Evolutionary conservation across 2,113 vertebrate genomes (phyloP).

Genomic region (Hyperoodon ampullatus): DNA sequence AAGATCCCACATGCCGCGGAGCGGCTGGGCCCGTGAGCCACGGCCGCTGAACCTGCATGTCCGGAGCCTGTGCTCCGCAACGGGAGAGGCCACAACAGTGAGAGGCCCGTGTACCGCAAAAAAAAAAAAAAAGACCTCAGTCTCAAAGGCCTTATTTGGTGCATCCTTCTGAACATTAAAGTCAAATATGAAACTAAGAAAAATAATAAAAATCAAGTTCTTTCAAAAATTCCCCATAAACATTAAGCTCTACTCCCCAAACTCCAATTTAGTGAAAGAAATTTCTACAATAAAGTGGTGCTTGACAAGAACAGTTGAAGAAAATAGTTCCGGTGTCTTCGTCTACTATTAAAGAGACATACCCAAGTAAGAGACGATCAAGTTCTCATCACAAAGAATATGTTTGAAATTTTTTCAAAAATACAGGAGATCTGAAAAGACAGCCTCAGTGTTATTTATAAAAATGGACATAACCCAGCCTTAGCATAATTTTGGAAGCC

Average conservation of each 20-base stretch:
- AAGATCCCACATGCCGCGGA: too few species aligned
- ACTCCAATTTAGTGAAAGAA: conserved; percentile 61
- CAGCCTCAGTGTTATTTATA: background rate
- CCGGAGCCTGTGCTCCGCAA: too few species aligned
- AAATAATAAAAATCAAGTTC: conserved; percentile 71
- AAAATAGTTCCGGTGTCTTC: conserved; percentile 35
- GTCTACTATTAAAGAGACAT: conserved; percentile 51
- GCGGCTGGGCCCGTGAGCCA: too few species aligned
- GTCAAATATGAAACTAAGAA: conserved; percentile 62
- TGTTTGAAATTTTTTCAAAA: conserved; percentile 39
- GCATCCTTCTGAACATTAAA: conserved; percentile 71
- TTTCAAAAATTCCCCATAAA: conserved; percentile 70
- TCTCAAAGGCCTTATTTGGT: conserved; percentile 53
- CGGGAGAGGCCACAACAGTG: too few species aligned
- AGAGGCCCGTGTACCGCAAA: too few species aligned
- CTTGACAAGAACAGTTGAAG: conserved; percentile 64
- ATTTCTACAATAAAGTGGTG: conserved; percentile 65
- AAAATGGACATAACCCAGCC: background rate
- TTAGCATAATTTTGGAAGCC: conserved; percentile 10
- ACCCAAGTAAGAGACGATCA: conserved; percentile 38
- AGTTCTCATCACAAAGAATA: background rate
- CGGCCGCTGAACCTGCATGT: too few species aligned
- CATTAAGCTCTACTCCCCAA: conserved; percentile 65
- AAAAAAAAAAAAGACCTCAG: background rate
- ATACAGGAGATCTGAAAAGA: background rate